Percentiles rank a stretch among this genome's conserved stretches.
phyloP scores from a whole-genome alignment of 2,113 vertebrate species.

The Picathartes gymnocephalus region DNA sequence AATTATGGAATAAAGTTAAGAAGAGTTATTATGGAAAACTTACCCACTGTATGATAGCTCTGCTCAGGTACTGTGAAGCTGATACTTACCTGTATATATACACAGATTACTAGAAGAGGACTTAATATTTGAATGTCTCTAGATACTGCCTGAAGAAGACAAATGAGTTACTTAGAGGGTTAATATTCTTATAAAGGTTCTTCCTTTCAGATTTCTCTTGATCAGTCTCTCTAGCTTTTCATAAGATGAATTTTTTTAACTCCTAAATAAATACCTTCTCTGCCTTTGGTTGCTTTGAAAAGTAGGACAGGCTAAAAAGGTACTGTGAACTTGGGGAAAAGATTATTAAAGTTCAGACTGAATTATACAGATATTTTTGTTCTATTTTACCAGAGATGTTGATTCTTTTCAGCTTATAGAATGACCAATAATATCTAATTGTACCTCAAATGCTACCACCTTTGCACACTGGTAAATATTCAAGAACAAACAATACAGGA shows the following conservation, averaged over 20 bases:
- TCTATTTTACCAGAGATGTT: background rate
- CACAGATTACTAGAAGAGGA: background rate
- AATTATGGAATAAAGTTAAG: background rate
- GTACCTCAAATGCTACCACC: background rate
- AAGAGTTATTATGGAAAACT: background rate
- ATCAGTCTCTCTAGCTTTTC: background rate
- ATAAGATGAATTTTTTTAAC: background rate
- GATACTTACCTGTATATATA: background rate
- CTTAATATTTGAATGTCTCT: background rate
- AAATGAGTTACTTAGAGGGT: background rate
- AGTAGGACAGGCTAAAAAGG: background rate
- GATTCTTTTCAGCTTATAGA: background rate
- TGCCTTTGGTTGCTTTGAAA: background rate
- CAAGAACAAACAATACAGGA: background rate
- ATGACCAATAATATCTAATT: background rate
- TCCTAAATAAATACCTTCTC: background rate
- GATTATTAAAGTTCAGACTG: background rate
- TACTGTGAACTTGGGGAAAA: background rate
- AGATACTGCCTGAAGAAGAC: background rate
- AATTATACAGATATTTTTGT: background rate
- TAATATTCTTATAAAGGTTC: background rate
- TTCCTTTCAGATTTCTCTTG: background rate
- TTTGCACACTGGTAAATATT: background rate
- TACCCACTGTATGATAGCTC: background rate
- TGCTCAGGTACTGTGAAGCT: background rate